Base-by-base conservation (phyloP, 2,797 vertebrate species). In the Muraenolepis orangiensis region DNA sequence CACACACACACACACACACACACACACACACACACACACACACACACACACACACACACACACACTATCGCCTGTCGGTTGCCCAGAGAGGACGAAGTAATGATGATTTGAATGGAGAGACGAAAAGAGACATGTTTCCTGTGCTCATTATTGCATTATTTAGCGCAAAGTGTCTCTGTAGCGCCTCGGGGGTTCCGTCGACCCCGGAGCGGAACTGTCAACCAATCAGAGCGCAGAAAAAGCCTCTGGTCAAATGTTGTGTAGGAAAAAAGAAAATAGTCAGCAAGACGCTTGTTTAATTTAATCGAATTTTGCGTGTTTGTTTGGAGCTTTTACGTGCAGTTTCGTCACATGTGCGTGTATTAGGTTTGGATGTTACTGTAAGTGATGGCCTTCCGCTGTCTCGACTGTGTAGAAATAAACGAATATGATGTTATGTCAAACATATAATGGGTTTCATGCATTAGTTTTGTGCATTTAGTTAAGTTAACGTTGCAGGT, bases 201-300 rank as follows among this genome's bases (percentile, higher is more conserved):
- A 83, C 80, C 74, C 73, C 79, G 66, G 78, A n/a, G 0, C 57
- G 10, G 7, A 91, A 89, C 90, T 87, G 85, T 81, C 72, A 68
- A 30, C 91, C 90, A 91, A 92, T 90, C 88, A 88, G 40, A 6
- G 76, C 8, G 20, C 72, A 29, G 78, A 40, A 84, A n/a, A 4
- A 31, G 42, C 51, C 4, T 34, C 32, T 34, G 32, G 51, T 23
- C 10, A 7, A 23, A 57, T n/a, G 3, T 34, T 57, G 8, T n/a
- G 51, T 20, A 10, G 51, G 51, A 57, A 34, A 4, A 34, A 34
- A 23, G 10, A n/a, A 7, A 5, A n/a, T n/a, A 57, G n/a, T 34
- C 3, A 34, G 8, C 32, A 20, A n/a, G 51, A 23, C 51, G 51
- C 51, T 1, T n/a, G 51, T 4, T 57, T 57, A n/a, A 23, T 57